Base-by-base conservation (phyloP, 2,113 vertebrate species). In the Microcebus jonahi region DNA sequence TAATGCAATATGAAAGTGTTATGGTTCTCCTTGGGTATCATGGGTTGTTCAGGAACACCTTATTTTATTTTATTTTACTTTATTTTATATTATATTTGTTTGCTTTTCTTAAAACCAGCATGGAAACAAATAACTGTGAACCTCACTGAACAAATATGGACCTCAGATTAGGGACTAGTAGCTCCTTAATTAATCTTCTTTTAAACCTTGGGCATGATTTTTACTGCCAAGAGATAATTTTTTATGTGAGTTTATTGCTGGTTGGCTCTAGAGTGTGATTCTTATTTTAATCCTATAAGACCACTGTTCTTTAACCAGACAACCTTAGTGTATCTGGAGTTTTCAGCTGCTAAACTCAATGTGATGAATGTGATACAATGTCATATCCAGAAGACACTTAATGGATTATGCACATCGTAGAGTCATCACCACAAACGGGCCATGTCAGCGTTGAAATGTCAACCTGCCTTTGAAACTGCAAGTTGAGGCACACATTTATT, bases 111-210 rank as follows among this genome's bases (percentile, higher is more conserved):
- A 80, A 90, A 97, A 98, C 99, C 91, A 99, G 98, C 98, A 99
- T 98, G 98, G 99, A 99, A 99, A 97, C 98, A 99, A 98, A 99
- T 99, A 98, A 99, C 99, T 39, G 98, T 99, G 71, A 90, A 55
- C 23, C 9, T 79, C 82, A 57, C 42, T 91, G 99, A 99, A 94
- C 98, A 99, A 98, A 99, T 97, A 98, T 98, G 98, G 98, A 99
- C 92, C 98, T 99, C 91, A 98, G 99, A 99, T 99, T 98, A 99
- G 96, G 99, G 99, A 98, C 99, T 99, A 84, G 97, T 96, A 91
- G 95, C 93, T 97, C 55, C 86, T 93, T 97, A 94, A 97, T 34
- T n/a, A 1, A 59, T 73, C 31, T 85, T 97, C 39, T 98, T 96
- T 97, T 96, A 42, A 97, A 96, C 61, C 90, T 88, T 98, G 94